A percentile compares a stretch with the other conserved stretches of the same genome.
These are phyloP conservation scores for Monomorium pharaonis DNA, from an alignment of 1,140 invertebrate genomes.

Conservation along the genomic window DNA sequence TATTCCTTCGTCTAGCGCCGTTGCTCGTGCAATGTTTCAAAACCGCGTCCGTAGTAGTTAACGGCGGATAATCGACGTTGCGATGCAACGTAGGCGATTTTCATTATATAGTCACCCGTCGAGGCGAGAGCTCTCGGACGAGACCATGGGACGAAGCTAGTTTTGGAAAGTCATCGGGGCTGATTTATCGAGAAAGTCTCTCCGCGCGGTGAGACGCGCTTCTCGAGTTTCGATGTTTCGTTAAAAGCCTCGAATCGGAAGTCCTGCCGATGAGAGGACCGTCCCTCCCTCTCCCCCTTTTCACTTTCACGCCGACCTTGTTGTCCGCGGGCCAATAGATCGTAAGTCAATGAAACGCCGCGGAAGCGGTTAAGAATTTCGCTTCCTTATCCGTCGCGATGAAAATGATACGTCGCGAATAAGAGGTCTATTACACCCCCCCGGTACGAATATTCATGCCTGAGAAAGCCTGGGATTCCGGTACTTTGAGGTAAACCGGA, in stretches of 20 bases:
- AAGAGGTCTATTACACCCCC: conserved; percentile 36
- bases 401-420: conserved; percentile 11
- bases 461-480: not conserved
- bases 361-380: conserved; percentile 49
- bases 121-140: not conserved
- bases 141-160: not conserved
- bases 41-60: not conserved
- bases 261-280: conserved; percentile 18
- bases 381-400: conserved; percentile 1
- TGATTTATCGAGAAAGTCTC: conserved; percentile 42
- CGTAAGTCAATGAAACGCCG: conserved; percentile 51
- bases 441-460: conserved; percentile 2
- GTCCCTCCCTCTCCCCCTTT: conserved; percentile 61
- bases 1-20: not conserved
- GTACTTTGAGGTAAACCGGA: not conserved
- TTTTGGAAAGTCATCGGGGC: conserved; percentile 63
- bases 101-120: not conserved
- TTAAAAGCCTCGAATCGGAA: conserved; percentile 6
- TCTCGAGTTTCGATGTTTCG: conserved; percentile 61
- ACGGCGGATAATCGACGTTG: not conserved
- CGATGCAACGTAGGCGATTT: not conserved
- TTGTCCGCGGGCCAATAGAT: not conserved
- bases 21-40: not conserved
- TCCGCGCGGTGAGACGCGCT: conserved; percentile 31
- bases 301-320: conserved; percentile 72